phyloP scores from a whole-genome alignment of 2,113 vertebrate genomes.

The Entomyzon cyanotis region DNA sequence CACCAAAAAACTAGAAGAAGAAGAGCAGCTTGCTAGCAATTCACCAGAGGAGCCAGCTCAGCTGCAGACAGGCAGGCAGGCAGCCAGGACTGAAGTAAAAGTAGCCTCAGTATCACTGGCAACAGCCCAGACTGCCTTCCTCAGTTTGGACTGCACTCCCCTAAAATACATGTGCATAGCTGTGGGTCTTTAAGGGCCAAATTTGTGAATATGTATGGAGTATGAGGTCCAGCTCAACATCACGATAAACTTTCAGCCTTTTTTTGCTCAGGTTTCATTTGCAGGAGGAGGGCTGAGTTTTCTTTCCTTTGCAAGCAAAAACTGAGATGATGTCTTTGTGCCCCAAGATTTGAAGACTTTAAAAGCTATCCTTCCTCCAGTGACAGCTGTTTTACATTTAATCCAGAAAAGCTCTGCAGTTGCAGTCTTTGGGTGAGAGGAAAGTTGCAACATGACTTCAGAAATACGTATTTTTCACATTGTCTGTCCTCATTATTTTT shows the following conservation, averaged over 20 bases:
- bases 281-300: neutral
- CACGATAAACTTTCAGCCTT: neutral
- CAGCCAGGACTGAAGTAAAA: slow-evolving; percentile 43
- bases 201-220: neutral
- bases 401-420: neutral
- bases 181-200: neutral
- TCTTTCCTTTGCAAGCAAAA: neutral
- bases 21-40: neutral
- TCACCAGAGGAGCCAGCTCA: slow-evolving; percentile 2
- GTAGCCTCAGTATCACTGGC: slow-evolving; percentile 11
- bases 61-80: slow-evolving; percentile 15
- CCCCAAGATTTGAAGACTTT: neutral
- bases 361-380: neutral
- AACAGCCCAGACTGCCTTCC: neutral
- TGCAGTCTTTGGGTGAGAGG: neutral
- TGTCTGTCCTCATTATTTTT: neutral
- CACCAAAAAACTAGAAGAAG: neutral
- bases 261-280: neutral
- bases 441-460: neutral
- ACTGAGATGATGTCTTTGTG: neutral
- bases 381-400: neutral
- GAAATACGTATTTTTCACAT: neutral
- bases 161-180: neutral
- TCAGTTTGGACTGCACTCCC: neutral
- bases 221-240: neutral